These are phyloP conservation scores for Trissolcus brochymenae DNA, from an alignment of 2,888 invertebrate species.

Conservation along the genomic window DNA sequence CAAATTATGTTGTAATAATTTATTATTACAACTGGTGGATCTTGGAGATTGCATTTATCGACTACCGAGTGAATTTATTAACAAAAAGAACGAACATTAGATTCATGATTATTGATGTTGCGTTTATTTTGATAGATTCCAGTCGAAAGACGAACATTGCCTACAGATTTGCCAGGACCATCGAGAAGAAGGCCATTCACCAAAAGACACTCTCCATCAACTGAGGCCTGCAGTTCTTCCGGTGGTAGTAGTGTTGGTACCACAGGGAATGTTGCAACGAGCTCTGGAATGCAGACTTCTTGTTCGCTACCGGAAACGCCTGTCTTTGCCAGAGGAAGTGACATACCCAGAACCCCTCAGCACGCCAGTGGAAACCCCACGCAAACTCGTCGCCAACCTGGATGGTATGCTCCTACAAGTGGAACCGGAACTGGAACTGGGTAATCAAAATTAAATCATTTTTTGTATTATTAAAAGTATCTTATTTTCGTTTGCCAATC, in stretches of 20 bases:
- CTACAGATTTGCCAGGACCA: constrained; percentile 82
- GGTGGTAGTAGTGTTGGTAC: constrained; percentile 87
- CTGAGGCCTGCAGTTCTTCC: constrained; percentile 89
- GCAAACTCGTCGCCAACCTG: constrained; percentile 71
- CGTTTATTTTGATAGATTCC: constrained; percentile 68
- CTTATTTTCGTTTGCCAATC: neutral
- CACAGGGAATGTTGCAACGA: constrained; percentile 79
- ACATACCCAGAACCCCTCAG: constrained; percentile 89
- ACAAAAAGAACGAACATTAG: too few relatives aligned
- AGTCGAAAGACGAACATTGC: constrained; percentile 83
- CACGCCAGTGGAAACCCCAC: constrained; percentile 76
- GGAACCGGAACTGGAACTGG: constrained; percentile 67
- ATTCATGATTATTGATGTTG: too few relatives aligned
- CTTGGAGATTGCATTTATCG: too few relatives aligned
- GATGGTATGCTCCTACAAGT: constrained; percentile 74
- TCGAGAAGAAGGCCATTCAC: constrained; percentile 76
- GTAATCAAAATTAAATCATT: constrained; percentile 55
- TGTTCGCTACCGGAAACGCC: constrained; percentile 93
- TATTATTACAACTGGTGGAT: too few relatives aligned
- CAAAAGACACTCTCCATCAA: constrained; percentile 80
- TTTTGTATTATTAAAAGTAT: neutral
- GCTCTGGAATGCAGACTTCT: constrained; percentile 84
- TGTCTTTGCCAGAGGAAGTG: constrained; percentile 89
- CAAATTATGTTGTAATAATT: too few relatives aligned
- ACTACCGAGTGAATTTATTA: too few relatives aligned